phyloP scores from a whole-genome alignment of 2,113 vertebrate genomes.

The Passer montanus region DNA sequence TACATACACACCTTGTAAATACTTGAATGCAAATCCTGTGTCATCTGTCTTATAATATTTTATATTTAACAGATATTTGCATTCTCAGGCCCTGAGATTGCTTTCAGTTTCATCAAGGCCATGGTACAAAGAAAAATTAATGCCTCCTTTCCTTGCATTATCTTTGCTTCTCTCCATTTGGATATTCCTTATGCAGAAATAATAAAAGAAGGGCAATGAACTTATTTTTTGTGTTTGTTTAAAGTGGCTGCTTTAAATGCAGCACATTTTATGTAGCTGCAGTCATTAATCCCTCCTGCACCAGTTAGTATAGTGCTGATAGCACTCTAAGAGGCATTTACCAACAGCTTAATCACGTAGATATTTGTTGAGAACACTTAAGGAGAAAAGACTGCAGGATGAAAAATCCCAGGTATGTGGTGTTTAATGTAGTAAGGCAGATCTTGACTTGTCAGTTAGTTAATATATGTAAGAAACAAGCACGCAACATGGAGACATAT shows the following conservation, averaged over 20 bases:
- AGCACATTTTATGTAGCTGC: not conserved
- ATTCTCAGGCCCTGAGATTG: not conserved
- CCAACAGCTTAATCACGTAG: not conserved
- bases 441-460: constrained; percentile 20
- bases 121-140: not conserved
- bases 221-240: not conserved
- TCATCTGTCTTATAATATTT: not conserved
- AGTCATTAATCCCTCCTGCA: not conserved
- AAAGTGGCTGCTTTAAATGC: not conserved
- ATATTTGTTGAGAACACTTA: not conserved
- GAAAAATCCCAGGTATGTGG: constrained; percentile 8
- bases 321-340: not conserved
- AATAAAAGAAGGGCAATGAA: not conserved
- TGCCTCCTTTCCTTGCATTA: not conserved
- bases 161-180: not conserved
- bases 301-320: not conserved
- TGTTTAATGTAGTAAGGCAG: not conserved
- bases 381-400: not conserved
- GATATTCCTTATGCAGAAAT: not conserved
- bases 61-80: not conserved
- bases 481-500: not conserved
- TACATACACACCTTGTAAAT: not conserved
- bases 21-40: not conserved
- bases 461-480: not conserved
- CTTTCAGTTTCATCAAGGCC: not conserved